These are phyloP conservation scores for Phaethornis superciliosus DNA, from an alignment of 2,113 vertebrate species.

Conservation along the genomic window DNA sequence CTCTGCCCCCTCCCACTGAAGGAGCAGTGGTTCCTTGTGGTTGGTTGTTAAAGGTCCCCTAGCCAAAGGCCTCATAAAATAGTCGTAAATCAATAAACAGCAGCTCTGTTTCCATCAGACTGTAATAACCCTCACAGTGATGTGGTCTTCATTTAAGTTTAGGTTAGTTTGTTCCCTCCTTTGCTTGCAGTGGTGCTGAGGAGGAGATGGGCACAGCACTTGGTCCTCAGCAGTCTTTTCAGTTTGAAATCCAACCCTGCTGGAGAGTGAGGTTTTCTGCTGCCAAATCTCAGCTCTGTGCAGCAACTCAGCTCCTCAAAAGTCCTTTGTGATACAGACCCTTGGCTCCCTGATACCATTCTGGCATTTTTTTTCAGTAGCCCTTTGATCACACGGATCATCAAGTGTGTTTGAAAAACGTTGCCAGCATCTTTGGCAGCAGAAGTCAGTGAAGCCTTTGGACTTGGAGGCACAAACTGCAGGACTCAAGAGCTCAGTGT, in stretches of 20 bases:
- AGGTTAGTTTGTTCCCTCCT: neutral
- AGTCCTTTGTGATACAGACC: neutral
- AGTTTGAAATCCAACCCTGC: neutral
- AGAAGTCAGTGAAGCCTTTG: neutral
- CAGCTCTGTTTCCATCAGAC: neutral
- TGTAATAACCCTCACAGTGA: neutral
- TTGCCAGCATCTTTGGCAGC: neutral
- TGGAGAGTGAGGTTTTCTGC: neutral
- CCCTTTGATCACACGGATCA: neutral
- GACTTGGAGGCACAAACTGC: neutral
- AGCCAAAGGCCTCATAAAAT: neutral
- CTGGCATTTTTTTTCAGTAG: neutral
- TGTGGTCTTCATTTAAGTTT: neutral
- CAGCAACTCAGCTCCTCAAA: neutral
- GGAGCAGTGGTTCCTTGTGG: fast-evolving
- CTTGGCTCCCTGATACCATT: neutral
- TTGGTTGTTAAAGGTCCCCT: neutral
- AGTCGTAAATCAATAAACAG: neutral
- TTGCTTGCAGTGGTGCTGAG: neutral
- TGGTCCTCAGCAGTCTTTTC: neutral
- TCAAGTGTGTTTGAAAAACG: neutral
- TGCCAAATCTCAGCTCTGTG: neutral
- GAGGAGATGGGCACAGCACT: neutral
- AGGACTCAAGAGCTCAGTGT: neutral
- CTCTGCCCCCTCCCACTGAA: neutral